These are phyloP conservation scores for Pavo muticus DNA, from an alignment of 2,113 vertebrate genomes.

Conservation along the genomic window DNA sequence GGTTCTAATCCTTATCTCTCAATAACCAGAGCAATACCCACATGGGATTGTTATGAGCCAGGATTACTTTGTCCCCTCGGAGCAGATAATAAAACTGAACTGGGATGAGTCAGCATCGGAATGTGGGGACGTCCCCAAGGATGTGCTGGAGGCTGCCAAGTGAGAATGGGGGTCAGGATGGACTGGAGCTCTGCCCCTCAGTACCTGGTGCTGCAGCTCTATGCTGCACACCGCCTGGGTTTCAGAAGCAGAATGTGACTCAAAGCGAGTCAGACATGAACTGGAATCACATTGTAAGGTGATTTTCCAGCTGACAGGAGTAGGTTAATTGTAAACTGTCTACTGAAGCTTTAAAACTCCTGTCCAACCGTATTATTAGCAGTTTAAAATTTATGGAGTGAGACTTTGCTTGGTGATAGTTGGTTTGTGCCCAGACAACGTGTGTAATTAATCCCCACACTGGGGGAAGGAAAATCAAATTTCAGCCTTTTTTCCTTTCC, in stretches of 20 bases:
- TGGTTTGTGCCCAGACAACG: constrained; percentile 35
- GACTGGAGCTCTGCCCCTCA: neutral
- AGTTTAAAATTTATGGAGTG: constrained; percentile 74
- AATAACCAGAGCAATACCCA: rapidly evolving
- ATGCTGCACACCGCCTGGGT: neutral
- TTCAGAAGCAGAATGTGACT: constrained; percentile 16
- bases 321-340: constrained; percentile 79
- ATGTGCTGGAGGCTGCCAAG: neutral
- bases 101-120: neutral
- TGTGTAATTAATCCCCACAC: constrained; percentile 35
- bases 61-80: neutral
- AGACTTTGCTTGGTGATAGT: constrained; percentile 66
- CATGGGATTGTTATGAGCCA: neutral
- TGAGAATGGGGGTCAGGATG: neutral
- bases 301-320: constrained; percentile 83
- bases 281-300: constrained; percentile 71
- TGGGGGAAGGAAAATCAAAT: constrained; percentile 26
- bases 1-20: neutral
- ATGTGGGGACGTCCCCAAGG: neutral
- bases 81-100: neutral
- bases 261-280: constrained; percentile 56
- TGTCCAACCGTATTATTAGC: constrained; percentile 76
- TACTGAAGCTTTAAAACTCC: constrained; percentile 77
- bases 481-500: neutral
- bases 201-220: neutral